Base-by-base conservation (phyloP, 30 jellyfish, hydroid and myxozoan species). In the Turritopsis dohrnii region DNA sequence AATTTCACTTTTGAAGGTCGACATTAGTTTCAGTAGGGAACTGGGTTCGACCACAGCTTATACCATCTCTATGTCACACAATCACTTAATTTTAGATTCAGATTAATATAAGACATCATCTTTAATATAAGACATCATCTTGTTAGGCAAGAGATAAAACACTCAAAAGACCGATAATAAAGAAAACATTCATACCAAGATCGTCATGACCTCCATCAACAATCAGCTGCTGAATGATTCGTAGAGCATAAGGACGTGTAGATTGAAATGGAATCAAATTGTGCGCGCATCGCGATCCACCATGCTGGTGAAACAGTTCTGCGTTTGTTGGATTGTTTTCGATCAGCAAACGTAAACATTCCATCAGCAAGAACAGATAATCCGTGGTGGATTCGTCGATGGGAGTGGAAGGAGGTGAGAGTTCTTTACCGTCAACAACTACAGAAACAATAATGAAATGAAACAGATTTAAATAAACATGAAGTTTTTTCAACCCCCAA, bases 121-220 rank as follows among this genome's bases (percentile, higher is more conserved):
- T n/a, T n/a, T n/a, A n/a, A n/a, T n/a, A n/a, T n/a, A n/a, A n/a
- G n/a, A n/a, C n/a, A n/a, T n/a, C n/a, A n/a, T n/a, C n/a, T n/a
- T n/a, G n/a, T n/a, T n/a, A n/a, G n/a, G n/a, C n/a, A n/a, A n/a
- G n/a, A n/a, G n/a, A n/a, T n/a, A n/a, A n/a, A n/a, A n/a, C n/a
- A n/a, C n/a, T n/a, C n/a, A n/a, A n/a, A n/a, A n/a, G n/a, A n/a
- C n/a, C n/a, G n/a, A n/a, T n/a, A n/a, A n/a, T n/a, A n/a, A 3
- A 41, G 13, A 5, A 41, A 41, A 41, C 5, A 41, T 41, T 41
- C 90, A 28, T 84, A 91, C 97, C 81, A n/a, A 91, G 84, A 66
- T 91, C 97, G 60, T 91, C 97, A 91, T 84, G 93, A 0, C 97
- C 96, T 3, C 97, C 97, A 86, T 91, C 97, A 20, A 91, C 95